Conservation (phyloP, 2,797 vertebrate genomes). For the Esox lucius region DNA sequence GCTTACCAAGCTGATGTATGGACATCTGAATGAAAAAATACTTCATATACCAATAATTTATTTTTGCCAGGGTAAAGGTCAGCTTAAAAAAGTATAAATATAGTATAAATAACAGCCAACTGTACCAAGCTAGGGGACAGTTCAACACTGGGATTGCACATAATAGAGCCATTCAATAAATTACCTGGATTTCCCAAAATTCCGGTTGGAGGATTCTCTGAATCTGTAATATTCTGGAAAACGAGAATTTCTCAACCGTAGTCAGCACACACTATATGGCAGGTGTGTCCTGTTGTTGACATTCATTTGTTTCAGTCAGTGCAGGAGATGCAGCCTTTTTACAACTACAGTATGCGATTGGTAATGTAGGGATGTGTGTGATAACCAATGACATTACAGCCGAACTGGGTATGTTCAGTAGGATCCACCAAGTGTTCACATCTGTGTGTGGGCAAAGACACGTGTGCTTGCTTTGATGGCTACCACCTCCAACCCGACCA, state of each 20-base stretch:
- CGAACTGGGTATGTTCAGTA: conserved; percentile 8
- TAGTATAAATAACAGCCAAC: not conserved
- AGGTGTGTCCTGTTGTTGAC: not conserved
- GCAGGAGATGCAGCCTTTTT: not conserved
- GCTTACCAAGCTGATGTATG: too few relatives aligned
- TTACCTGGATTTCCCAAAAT: too few relatives aligned
- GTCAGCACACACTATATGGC: not conserved
- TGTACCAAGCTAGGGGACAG: not conserved
- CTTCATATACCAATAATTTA: too few relatives aligned
- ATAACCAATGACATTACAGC: not conserved
- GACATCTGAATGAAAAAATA: too few relatives aligned
- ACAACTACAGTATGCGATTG: not conserved
- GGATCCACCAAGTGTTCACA: conserved; percentile 85
- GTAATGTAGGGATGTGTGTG: not conserved
- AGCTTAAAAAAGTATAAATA: too few relatives aligned
- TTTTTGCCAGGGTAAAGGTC: too few relatives aligned
- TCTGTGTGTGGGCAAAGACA: conserved; percentile 77
- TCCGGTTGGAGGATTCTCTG: too few relatives aligned
- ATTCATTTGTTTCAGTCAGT: not conserved
- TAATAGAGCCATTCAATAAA: too few relatives aligned
- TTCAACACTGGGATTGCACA: too few relatives aligned
- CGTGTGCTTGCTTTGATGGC: conserved; percentile 83
- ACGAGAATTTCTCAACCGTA: too few relatives aligned
- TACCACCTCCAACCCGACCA: conserved; percentile 83
- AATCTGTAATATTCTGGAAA: too few relatives aligned